Evolutionary conservation across 2,113 vertebrate species (phyloP), one percentile per base, ranked within the genome.

Genomic region (Collichthys lucidus): DNA sequence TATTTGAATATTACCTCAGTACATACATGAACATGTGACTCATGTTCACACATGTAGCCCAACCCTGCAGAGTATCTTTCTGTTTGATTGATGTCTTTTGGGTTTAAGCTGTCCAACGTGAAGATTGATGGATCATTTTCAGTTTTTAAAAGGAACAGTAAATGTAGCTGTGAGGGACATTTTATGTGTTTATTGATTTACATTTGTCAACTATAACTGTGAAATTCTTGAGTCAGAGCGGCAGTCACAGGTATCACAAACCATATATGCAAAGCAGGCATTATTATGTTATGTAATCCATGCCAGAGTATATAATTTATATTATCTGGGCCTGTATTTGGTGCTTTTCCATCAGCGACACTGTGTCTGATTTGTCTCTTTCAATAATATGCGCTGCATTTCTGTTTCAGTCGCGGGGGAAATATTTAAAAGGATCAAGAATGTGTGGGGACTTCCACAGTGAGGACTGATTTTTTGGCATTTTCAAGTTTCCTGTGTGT

Each of bases 361-460:
- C 20, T 61, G 35, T 67, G 42, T 63, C n/a, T 4, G 5, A 40
- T 20, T 64, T 65, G 61, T 72, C 60, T 61, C 9, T 6, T 40
- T 74, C 19, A 66, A 9, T 61, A 17, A 35, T 17, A 50, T 46
- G 59, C n/a, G 5, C 46, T 57, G 40, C 44, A 10, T 68, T 14
- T 9, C n/a, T 56, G 53, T 61, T 66, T 59, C 19, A 52, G 12
- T 19, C 20, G 1, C 29, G 57, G 26, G 12, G 49, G 19, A 50
- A 59, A 46, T 56, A 59, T 73, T 77, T 29, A 44, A 74, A 72
- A 57, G 10, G 59, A 59, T 31, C 6, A 31, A 22, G 42, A 40
- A 40, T 40, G 19, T 29, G 16, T 53, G 53, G 74, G 80, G n/a
- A n/a, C 63, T 86, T 89, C 55, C 84, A 56, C 14, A 8, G 8